Evolutionary conservation across 1,140 invertebrate species (phyloP), one percentile per base, ranked within the genome.

Genomic region (Drosophila santomea): DNA sequence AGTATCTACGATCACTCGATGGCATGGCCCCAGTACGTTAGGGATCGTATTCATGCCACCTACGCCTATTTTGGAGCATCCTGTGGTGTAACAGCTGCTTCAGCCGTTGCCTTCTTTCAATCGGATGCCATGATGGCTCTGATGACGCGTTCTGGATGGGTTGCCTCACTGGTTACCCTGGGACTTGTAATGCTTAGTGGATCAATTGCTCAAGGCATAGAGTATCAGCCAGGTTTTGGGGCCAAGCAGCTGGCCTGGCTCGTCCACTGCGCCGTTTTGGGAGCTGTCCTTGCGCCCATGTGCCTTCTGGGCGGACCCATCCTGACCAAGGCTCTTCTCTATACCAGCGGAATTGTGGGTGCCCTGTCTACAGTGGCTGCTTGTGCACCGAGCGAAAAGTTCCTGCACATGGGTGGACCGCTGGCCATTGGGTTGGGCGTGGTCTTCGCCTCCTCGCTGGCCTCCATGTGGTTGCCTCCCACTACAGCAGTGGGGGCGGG

Each of bases 351-450:
- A 23, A 95, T 99, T 57, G 96, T 98, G 55, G 98, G 97, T 68
- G 98, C 98, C 58, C 93, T 99, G 11, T 98, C 97, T 36, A 95
- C 97, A 3, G 94, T 99, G 36, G 98, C 98, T 12, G 95, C 97
- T n/a, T 99, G 98, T 94, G 98, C 99, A 3, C 99, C 99, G 2
- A 98, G 96, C 93, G 98, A 99, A 54, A 95, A 98, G 95, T 99
- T 99, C 92, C 93, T 99, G 2, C 95, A 95, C 72, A 98, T 99
- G 96, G 97, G 96, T 50, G 98, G 97, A 4, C 98, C 98, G 1
- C 93, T 99, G 14, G 97, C 97, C 1, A 98, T 99, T 94, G 98
- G 98, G 12, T 93, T 99, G 2, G 98, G 98, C 44, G 95, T 98
- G 6, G 97, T 99, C 0, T 98, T 99, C 93, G 97, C 96, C 38